Evolutionary conservation across 2,113 vertebrate genomes (phyloP).

Genomic region (Meleagris gallopavo): DNA sequence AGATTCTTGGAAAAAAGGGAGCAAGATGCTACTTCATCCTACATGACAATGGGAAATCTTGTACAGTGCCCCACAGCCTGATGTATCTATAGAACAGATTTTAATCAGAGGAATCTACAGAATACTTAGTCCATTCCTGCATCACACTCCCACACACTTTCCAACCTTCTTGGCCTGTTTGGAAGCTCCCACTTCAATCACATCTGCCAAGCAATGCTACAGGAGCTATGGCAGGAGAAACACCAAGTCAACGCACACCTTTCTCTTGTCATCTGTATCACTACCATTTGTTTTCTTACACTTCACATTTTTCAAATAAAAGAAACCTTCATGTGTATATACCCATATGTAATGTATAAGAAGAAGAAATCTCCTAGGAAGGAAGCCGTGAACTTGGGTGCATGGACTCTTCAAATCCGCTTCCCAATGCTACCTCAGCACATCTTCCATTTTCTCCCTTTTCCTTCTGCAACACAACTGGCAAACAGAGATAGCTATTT

Average conservation of each 20-base stretch:
- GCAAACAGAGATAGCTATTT: background rate
- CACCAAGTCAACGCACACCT: background rate
- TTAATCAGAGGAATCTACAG: background rate
- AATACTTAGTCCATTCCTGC: background rate
- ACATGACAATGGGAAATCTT: background rate
- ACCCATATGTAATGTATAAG: too few relatives aligned
- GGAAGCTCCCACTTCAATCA: accelerated
- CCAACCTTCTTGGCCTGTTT: background rate
- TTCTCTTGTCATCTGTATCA: background rate
- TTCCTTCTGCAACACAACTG: background rate
- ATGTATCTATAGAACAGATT: background rate
- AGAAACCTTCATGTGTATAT: background rate
- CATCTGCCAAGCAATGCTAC: background rate
- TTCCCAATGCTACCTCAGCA: background rate
- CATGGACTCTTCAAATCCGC: background rate
- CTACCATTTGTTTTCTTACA: background rate
- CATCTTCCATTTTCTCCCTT: background rate
- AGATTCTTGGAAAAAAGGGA: background rate
- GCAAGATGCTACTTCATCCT: background rate
- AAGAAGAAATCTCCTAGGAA: background rate
- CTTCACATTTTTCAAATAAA: background rate
- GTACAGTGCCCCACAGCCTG: background rate
- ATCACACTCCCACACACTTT: background rate
- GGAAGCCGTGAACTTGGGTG: background rate
- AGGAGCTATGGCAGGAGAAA: background rate